Evolutionary conservation across 2,113 vertebrate genomes (phyloP).

Genomic region (Ailuropoda melanoleuca): DNA sequence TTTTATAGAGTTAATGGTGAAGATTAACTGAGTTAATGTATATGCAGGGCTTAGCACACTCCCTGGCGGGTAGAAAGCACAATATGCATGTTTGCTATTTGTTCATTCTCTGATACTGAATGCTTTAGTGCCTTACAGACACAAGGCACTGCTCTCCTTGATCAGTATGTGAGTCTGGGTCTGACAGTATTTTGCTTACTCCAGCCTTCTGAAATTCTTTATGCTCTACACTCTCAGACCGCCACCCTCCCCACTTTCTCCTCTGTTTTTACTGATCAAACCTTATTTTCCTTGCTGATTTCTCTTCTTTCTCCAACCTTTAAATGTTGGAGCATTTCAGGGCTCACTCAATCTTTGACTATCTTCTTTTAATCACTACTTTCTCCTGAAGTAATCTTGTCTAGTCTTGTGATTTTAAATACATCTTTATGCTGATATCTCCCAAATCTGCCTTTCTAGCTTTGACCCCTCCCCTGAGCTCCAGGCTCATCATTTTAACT

Average conservation of each 20-base stretch:
- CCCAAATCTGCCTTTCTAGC: background rate
- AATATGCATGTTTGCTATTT: background rate
- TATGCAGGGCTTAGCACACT: background rate
- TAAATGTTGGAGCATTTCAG: background rate
- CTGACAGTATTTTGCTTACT: background rate
- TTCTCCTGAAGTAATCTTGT: background rate
- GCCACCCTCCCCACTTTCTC: background rate
- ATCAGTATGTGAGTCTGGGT: background rate
- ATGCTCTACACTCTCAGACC: background rate
- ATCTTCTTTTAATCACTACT: background rate
- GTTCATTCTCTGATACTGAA: background rate
- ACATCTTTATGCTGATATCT: background rate
- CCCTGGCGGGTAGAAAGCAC: background rate
- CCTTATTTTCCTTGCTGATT: background rate
- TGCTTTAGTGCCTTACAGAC: background rate
- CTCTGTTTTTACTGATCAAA: background rate
- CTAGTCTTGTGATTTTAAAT: background rate
- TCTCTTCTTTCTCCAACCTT: background rate
- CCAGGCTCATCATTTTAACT: background rate
- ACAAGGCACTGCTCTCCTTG: background rate
- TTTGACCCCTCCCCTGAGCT: background rate
- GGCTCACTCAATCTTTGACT: background rate
- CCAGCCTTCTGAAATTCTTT: background rate
- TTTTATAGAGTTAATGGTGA: background rate
- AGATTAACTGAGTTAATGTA: background rate